Evolutionary conservation across 2,113 vertebrate genomes (phyloP), one percentile per base, ranked within the genome.

Genomic region (Neodontobutis hainanensis): DNA sequence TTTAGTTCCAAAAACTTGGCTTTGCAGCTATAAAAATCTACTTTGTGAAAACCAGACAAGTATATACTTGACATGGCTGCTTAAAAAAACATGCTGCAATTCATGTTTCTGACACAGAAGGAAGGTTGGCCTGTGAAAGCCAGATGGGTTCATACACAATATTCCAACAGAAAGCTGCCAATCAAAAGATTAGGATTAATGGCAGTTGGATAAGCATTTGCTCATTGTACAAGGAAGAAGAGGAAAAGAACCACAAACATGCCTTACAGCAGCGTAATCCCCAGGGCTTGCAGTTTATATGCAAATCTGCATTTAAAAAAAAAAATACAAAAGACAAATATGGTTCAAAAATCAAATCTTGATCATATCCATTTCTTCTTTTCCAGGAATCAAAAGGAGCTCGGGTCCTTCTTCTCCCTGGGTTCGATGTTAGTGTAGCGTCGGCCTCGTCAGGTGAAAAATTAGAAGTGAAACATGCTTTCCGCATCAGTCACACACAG

Each of bases 401-500:
- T 0, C 88, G 87, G 19, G 62, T 85, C 3, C 74, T 97, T 57
- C 89, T 93, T 40, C 90, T 97, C 51, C 90, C 91, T 0, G 94
- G 94, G 36, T 96, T 93, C 3, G 92, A 92, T 5, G 91, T 97
- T 78, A 91, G 78, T 46, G 48, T 69, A 10, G 57, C 68, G 1
- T 46, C 79, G 6, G 6, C 88, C 5, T 83, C 85, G 0, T 82
- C 80, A 1, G 42, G 75, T 6, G 94, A 97, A 64, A 94, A 88
- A 73, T 88, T 86, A 0, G 94, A 94, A 12, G 55, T 68, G 11
- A 92, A 92, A 47, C 88, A 94, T 0, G 53, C 86, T 4, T 91
- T 97, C 85, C 93, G 89, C 77, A 92, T 97, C 56, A 93, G 88
- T 75, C 90, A 93, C 83, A 87, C 90, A 66, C 94, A 93, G 78